Conservation (phyloP, 2,113 vertebrate species). For the Hemiscyllium ocellatum region DNA sequence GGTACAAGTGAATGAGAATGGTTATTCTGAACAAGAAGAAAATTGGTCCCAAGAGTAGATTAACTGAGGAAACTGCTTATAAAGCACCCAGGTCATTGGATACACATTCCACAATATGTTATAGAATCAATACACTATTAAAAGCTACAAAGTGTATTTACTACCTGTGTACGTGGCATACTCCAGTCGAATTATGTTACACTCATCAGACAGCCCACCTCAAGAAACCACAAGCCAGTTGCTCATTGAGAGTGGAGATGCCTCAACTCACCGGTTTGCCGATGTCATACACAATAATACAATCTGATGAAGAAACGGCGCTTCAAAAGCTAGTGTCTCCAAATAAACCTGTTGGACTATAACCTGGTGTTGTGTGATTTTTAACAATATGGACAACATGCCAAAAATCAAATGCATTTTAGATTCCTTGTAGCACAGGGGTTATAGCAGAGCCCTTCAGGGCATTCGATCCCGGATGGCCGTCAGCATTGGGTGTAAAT, state of each 20-base stretch:
- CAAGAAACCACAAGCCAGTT: neutral
- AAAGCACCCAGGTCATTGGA: neutral
- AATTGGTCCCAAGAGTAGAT: neutral
- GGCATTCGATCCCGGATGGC: neutral
- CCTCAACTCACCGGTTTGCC: neutral
- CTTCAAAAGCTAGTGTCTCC: no score
- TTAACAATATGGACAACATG: neutral
- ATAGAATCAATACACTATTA: slow-evolving; percentile 14
- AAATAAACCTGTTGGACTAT: no score
- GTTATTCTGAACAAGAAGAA: neutral
- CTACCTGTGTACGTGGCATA: neutral
- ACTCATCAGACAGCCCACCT: neutral
- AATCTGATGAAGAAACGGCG: neutral
- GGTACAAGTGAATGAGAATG: neutral
- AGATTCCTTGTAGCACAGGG: neutral
- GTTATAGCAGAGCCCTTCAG: neutral
- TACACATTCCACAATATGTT: neutral
- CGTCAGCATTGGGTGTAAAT: neutral
- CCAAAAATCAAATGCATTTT: neutral
- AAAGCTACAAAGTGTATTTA: neutral
- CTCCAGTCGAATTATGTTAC: neutral
- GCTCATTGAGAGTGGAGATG: neutral
- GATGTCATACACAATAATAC: neutral
- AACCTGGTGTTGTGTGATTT: no score
- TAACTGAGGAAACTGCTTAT: neutral